These are phyloP conservation scores for Microcebus ravelobensis DNA, from an alignment of 2,113 vertebrate species.

Conservation along the genomic window DNA sequence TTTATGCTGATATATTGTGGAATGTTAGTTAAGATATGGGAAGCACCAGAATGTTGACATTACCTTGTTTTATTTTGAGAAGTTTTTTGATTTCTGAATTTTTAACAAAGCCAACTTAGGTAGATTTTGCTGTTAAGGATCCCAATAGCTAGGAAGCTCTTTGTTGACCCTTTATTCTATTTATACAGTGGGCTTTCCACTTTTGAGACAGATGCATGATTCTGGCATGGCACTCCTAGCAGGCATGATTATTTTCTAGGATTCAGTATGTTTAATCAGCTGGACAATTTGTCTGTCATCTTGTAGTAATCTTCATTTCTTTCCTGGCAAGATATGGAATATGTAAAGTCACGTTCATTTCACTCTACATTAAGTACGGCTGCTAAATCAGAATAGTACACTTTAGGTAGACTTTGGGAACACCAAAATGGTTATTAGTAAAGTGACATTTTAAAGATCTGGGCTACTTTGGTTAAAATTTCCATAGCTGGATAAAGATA, in stretches of 20 bases:
- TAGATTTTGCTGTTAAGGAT: constrained; percentile 8
- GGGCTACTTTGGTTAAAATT: constrained; percentile 6
- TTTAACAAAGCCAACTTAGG: neutral
- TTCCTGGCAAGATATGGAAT: neutral
- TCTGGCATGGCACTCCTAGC: neutral
- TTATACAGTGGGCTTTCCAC: constrained; percentile 27
- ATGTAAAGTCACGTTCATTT: neutral
- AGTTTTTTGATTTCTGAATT: constrained; percentile 23
- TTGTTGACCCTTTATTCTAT: neutral
- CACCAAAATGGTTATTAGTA: neutral
- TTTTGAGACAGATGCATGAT: constrained; percentile 23
- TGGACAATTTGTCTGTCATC: neutral
- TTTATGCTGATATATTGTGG: neutral
- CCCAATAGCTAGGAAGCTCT: neutral
- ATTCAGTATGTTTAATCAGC: neutral
- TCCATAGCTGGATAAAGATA: neutral
- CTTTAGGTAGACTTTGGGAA: neutral
- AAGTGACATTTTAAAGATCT: neutral
- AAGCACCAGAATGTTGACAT: neutral
- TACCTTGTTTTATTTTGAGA: constrained; percentile 12
- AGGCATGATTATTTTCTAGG: constrained; percentile 16
- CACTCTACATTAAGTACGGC: neutral
- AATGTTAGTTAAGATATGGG: neutral
- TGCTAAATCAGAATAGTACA: neutral
- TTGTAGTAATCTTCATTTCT: constrained; percentile 28